Base-by-base conservation (phyloP, 2,888 invertebrate genomes). In the Tigriopus californicus region DNA sequence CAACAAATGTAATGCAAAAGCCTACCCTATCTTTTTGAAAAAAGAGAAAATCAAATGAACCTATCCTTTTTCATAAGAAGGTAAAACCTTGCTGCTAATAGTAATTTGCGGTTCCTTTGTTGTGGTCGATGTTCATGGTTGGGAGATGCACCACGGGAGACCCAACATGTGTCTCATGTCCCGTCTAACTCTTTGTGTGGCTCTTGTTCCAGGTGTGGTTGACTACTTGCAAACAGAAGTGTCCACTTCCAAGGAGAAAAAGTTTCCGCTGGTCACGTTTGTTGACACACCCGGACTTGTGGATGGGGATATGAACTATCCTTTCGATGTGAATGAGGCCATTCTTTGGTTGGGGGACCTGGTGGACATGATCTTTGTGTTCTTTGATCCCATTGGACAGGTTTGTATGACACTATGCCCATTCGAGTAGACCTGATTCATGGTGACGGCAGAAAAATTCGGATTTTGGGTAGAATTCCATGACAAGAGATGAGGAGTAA, bases 331-430 rank as follows among this genome's bases (percentile, higher is more conserved):
- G 41, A 75, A 77, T 65, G 69, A 75, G 63, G 68, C 76, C 18
- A 73, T 77, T 41, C 65, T 72, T 2, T 77, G 76, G 76, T 69
- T 77, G 20, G 77, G 76, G 15, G 67, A 69, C 41, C 66, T 72
- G 63, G 74, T 76, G 11, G 77, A 78, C 65, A 67, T 77, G 62
- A 74, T 78, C 58, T 76, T 77, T 67, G 76, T 77, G 13, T 77
- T 78, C 70, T 77, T 78, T 65, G 77, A 78, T 66, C 77, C 77
- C 0, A 77, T 77, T 67, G 77, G 77, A 22, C 77, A 78, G 67
- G 71, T 59, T 33, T 41, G 52, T 40, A 40, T 13, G 15, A 40
- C n/a, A 51, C 25, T 41, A 41, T 41, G 13, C 13, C 13, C 41
- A 12, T 41, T 41, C 11, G 41, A 41, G 41, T n/a, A 33, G 8